A percentile compares a stretch with the other conserved stretches of the same genome.
These are phyloP conservation scores for Heliconius charithonia DNA, from an alignment of 2,888 invertebrate species.

Conservation along the genomic window DNA sequence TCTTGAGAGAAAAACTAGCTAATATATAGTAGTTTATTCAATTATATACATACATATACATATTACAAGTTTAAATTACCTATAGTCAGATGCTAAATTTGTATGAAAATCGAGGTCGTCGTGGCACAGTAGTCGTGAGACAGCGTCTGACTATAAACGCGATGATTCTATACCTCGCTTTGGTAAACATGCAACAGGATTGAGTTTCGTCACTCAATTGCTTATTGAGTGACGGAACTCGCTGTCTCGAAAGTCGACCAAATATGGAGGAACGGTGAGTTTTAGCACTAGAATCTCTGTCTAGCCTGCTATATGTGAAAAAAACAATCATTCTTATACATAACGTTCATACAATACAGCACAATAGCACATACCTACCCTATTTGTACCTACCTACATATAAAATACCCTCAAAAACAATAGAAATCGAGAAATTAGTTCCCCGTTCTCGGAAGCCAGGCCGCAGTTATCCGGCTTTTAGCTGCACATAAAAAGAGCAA, in stretches of 20 bases:
- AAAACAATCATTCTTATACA: not conserved
- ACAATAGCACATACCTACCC: not conserved
- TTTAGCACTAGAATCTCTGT: no score
- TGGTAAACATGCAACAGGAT: no score
- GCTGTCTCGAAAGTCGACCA: no score
- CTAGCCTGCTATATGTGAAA: not conserved
- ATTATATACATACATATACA: not conserved
- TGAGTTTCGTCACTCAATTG: no score
- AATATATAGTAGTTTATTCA: slow-evolving; percentile 13
- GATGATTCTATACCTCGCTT: no score
- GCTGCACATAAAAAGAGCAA: slow-evolving; percentile 65
- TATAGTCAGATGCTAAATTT: not conserved
- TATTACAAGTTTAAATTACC: slow-evolving; percentile 1
- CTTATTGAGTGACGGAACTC: no score
- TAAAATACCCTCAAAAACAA: slow-evolving; percentile 21
- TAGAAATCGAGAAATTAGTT: slow-evolving; percentile 43
- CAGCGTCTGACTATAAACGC: not conserved
- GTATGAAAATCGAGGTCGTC: not conserved
- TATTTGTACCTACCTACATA: no score
- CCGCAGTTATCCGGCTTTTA: slow-evolving; percentile 69
- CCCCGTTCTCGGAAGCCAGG: slow-evolving; percentile 58
- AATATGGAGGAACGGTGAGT: no score
- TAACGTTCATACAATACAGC: not conserved
- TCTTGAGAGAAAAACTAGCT: slow-evolving; percentile 34
- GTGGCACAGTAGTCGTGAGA: not conserved